Base-by-base conservation (phyloP, 2,888 invertebrate genomes). In the Camponotus fellah region DNA sequence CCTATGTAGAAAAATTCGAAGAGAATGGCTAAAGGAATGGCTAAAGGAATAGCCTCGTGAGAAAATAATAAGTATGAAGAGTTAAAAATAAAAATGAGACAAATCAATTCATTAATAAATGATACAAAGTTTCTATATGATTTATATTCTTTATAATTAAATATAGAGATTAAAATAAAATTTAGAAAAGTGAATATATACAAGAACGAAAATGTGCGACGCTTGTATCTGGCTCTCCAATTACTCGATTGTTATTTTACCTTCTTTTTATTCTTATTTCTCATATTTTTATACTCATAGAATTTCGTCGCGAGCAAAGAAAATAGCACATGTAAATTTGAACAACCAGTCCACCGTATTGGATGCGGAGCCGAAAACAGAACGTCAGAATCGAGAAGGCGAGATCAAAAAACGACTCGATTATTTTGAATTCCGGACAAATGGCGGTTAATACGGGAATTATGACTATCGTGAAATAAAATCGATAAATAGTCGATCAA, bases 191-290 rank as follows among this genome's bases (percentile, higher is more conserved):
- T 53, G 64, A 76, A 34, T 66, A 68, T 81, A 65, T 49, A 26
- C 26, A 86, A 66, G 77, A 71, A 75, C 77, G 84, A 82, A 86
- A 89, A 89, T 87, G 88, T 81, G 84, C 85, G 88, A 86, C 81
- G 77, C 68, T 87, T 84, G 83, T 83, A 3, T 4, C 43, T 46
- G 12, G 0, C 10, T 43, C 0, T 3, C 1, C 14, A 17, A 46
- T 0, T 14, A 53, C 8, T 1, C n/a, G 17, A n/a, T n/a, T 53
- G 3, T n/a, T 53, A 53, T n/a, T n/a, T 14, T n/a, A n/a, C 6
- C 49, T 17, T 53, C n/a, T 8, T 49, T 37, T 37, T 65, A 46
- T 21, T 21, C 3, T n/a, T 58, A 21, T 66, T 32, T 43, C 17
- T 34, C 10, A 12, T 6, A 4, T 32, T 32, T 26, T 32, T 69